phyloP scores from a whole-genome alignment of 2,797 vertebrate species.

The Periophthalmus magnuspinnatus region DNA sequence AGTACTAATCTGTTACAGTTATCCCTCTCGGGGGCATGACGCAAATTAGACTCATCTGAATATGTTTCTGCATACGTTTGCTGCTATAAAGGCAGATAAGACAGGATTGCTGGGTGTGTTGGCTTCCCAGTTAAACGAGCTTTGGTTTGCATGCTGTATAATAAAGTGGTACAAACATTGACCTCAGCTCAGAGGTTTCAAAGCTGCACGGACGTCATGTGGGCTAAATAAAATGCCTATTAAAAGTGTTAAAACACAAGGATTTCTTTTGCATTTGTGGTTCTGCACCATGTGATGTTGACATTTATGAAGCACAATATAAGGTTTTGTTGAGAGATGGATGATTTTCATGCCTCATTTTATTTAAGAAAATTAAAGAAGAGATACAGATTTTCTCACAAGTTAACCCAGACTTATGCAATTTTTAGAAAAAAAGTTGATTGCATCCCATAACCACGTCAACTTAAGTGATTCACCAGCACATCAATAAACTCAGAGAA shows the following conservation, averaged over 20 bases:
- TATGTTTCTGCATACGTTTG: conserved; percentile 6
- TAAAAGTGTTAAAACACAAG: conserved; percentile 9
- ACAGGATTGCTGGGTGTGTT: conserved; percentile 28
- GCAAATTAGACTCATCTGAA: conserved; percentile 11
- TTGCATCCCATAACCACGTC: neutral
- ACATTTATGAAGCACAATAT: neutral
- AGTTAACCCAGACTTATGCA: neutral
- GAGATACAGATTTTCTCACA: neutral
- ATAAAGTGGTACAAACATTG: conserved; percentile 43
- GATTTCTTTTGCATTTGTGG: conserved; percentile 9
- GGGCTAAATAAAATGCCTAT: conserved; percentile 17
- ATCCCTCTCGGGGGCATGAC: conserved; percentile 5
- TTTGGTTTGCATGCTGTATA: conserved; percentile 56
- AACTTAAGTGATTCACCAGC: neutral
- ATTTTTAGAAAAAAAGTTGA: neutral
- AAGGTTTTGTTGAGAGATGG: neutral
- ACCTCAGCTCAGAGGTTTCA: conserved; percentile 44
- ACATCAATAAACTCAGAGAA: neutral
- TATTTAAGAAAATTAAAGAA: neutral
- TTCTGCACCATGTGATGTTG: neutral
- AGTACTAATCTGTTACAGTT: conserved; percentile 21
- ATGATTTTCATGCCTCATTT: conserved; percentile 2
- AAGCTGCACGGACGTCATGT: conserved; percentile 18
- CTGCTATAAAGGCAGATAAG: conserved; percentile 22
- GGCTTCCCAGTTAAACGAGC: conserved; percentile 47